phyloP scores from a whole-genome alignment of 2,797 vertebrate genomes.

The Xenops minutus region DNA sequence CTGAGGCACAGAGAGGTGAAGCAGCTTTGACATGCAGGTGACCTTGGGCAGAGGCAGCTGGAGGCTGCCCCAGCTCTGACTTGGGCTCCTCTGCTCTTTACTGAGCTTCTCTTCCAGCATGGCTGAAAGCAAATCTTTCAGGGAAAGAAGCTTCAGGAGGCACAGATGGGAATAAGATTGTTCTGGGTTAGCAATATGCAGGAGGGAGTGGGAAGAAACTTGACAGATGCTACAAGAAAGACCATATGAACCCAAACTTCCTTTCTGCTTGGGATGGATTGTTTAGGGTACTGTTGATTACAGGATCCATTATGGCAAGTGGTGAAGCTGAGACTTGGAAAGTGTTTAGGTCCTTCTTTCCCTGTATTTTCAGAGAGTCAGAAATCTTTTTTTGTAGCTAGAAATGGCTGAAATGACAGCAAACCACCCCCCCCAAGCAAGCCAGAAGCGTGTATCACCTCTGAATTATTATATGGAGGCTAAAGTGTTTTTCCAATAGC shows the following conservation, averaged over 20 bases:
- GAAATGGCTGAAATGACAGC: background rate
- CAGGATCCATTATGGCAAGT: background rate
- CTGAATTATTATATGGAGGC: background rate
- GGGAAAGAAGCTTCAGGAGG: background rate
- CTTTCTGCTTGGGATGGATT: slow-evolving; percentile 29
- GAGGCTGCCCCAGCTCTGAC: background rate
- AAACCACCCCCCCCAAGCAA: background rate
- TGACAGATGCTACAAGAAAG: slow-evolving; percentile 56
- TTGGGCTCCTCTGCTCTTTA: background rate
- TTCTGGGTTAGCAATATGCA: slow-evolving; percentile 49
- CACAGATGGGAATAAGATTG: slow-evolving; percentile 59
- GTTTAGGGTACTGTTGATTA: slow-evolving; percentile 15
- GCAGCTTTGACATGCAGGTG: background rate
- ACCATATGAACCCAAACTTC: slow-evolving; percentile 61
- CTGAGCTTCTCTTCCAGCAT: background rate
- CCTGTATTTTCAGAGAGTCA: background rate
- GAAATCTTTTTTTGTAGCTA: background rate
- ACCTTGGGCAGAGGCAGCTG: background rate
- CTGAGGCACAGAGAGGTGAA: background rate
- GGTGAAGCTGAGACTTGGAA: background rate
- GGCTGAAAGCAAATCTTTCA: background rate
- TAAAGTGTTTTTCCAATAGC: background rate
- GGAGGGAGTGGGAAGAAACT: slow-evolving; percentile 53
- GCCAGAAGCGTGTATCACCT: background rate
- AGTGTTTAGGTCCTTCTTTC: background rate